These are phyloP conservation scores for Aporophyla nigra DNA, from an alignment of 2,888 invertebrate species.

Conservation along the genomic window DNA sequence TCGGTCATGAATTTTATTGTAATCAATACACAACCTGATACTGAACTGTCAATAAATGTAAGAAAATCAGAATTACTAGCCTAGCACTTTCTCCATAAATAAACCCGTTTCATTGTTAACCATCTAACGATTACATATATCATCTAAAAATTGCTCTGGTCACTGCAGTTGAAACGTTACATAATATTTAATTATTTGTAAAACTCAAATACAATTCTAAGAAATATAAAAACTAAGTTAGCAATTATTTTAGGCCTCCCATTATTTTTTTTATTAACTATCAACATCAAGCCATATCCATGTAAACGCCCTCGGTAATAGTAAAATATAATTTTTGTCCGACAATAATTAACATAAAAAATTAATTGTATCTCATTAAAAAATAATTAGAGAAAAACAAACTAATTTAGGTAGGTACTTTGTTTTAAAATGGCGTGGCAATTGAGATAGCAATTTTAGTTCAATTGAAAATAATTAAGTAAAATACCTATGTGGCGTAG, in stretches of 20 bases:
- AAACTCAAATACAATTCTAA: no score
- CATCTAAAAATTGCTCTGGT: background rate
- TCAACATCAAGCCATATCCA: constrained; percentile 38
- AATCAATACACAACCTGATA: no score
- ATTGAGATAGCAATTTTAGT: background rate
- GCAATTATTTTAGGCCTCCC: background rate
- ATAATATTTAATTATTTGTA: background rate
- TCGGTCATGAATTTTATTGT: no score
- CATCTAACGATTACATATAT: background rate
- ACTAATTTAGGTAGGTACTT: constrained; percentile 14
- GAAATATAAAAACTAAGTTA: background rate
- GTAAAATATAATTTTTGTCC: constrained; percentile 23
- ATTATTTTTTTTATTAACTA: constrained; percentile 30
- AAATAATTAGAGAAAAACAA: constrained; percentile 23
- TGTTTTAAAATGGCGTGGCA: background rate
- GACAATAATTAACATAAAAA: constrained; percentile 47
- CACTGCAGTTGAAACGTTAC: background rate
- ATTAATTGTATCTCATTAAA: constrained; percentile 55
- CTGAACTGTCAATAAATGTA: no score
- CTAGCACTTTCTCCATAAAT: background rate
- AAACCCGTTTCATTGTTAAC: background rate
- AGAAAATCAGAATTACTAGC: no score
- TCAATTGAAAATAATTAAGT: background rate
- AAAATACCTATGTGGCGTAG: background rate
- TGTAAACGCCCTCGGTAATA: constrained; percentile 40